These are phyloP conservation scores for Amphipoea oculea DNA, from an alignment of 2,888 invertebrate genomes.

Conservation along the genomic window DNA sequence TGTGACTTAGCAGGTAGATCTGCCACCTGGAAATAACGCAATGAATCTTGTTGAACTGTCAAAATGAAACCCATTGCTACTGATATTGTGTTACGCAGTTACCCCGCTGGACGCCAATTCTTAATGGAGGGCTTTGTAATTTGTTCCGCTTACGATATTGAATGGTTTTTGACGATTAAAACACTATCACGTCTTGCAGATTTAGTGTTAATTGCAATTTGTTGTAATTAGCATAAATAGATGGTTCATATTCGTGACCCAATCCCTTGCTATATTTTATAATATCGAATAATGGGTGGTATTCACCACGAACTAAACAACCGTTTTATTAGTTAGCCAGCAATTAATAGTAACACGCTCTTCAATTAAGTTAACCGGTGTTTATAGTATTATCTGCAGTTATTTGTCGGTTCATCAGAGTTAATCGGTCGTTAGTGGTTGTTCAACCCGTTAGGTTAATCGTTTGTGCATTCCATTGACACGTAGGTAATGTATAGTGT, in stretches of 20 bases:
- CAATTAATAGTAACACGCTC: slow-evolving; percentile 21
- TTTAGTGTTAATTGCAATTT: background rate
- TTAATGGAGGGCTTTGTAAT: background rate
- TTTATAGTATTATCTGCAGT: slow-evolving; percentile 47
- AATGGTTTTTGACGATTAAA: background rate
- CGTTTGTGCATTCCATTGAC: slow-evolving; percentile 46
- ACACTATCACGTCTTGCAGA: background rate
- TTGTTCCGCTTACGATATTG: background rate
- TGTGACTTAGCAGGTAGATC: background rate
- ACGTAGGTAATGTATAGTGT: slow-evolving; percentile 6
- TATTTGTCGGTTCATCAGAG: slow-evolving; percentile 54
- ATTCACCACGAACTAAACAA: slow-evolving; percentile 1
- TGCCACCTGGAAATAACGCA: no score
- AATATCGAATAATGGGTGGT: slow-evolving; percentile 1
- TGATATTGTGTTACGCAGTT: no score
- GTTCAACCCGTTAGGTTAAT: slow-evolving; percentile 44
- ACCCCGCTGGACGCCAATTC: background rate
- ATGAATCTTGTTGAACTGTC: no score
- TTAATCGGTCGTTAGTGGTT: slow-evolving; percentile 31
- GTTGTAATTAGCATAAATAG: background rate
- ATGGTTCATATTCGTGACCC: background rate
- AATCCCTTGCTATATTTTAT: background rate
- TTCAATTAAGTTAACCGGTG: slow-evolving; percentile 44
- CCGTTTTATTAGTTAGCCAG: slow-evolving; percentile 24
- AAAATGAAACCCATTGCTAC: no score